Base-by-base conservation (phyloP, 2,888 invertebrate genomes). In the Pasiphila rectangulata region DNA sequence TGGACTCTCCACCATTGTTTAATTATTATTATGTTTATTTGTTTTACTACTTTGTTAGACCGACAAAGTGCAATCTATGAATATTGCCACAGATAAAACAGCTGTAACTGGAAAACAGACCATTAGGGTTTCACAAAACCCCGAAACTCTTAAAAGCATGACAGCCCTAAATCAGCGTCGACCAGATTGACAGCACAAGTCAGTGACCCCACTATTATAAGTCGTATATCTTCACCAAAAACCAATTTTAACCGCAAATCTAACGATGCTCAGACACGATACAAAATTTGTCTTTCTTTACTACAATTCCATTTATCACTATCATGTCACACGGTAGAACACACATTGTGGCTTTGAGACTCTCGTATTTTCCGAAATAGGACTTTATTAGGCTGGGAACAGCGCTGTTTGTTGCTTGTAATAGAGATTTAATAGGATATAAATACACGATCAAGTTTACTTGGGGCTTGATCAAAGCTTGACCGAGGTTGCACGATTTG, bases 261-360 rank as follows among this genome's bases (percentile, higher is more conserved):
- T 70, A 74, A 75, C 72, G 73, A 72, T 68, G 69, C 68, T 62
- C 57, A 64, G 72, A 72, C 72, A 71, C 64, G 73, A 66, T 70
- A 72, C 73, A 67, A 78, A 75, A 78, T 79, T 79, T 79, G 76
- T 79, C 77, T 74, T 73, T 69, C 67, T 67, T 67, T 67, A 63
- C 56, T 60, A 57, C 63, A 54, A 49, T 35, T 48, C 63, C 59
- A 78, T 81, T 75, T 77, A 75, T 79, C 75, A 76, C 69, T 57
- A 64, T 61, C 64, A 61, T 52, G 62, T 63, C 67, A 64, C 58
- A 43, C 37, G 37, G 49, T 37, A 23, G 34, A 34, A 25, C 32
- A 25, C 30, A 39, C 25, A 27, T 41, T n/a, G n/a, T n/a, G n/a
- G n/a, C n/a, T n/a, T n/a, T n/a, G n/a, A n/a, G n/a, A n/a, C 17